Evolutionary conservation across 2,888 invertebrate species (phyloP).

Genomic region (Microctonus hyperodae): DNA sequence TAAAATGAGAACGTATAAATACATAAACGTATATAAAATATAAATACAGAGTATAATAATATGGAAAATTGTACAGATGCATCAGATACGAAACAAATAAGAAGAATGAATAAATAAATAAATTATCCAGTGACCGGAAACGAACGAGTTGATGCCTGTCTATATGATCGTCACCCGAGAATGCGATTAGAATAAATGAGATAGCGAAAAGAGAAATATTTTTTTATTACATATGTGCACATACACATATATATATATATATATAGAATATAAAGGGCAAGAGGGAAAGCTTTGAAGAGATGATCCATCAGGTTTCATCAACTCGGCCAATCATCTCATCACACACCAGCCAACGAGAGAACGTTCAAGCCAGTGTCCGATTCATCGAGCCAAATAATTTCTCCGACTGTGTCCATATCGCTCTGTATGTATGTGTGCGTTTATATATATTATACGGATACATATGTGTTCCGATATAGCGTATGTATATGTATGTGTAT

Average conservation of each 20-base stretch:
- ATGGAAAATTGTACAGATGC: slow-evolving; percentile 9
- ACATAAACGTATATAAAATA: not conserved
- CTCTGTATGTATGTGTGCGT: not conserved
- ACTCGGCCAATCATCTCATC: slow-evolving; percentile 60
- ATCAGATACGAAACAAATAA: not conserved
- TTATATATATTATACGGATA: too few relatives aligned
- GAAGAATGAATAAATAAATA: not conserved
- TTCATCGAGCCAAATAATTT: slow-evolving; percentile 36
- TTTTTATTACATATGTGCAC: not conserved
- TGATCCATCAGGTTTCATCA: slow-evolving; percentile 60
- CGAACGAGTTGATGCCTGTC: slow-evolving; percentile 46
- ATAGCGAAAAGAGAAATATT: not conserved
- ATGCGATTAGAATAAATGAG: not conserved
- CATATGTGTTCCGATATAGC: too few relatives aligned
- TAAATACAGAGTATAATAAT: not conserved
- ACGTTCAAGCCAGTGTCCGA: slow-evolving; percentile 26
- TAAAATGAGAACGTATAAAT: not conserved
- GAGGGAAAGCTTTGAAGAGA: slow-evolving; percentile 29
- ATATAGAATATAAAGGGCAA: too few relatives aligned
- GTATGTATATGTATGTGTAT: not conserved
- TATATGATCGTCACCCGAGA: not conserved
- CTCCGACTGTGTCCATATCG: slow-evolving; percentile 13
- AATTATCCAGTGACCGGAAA: slow-evolving; percentile 40
- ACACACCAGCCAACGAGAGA: slow-evolving; percentile 38
- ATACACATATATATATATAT: not conserved